These are phyloP conservation scores for Salvelinus fontinalis DNA, from an alignment of 2,113 vertebrate species.

Conservation along the genomic window DNA sequence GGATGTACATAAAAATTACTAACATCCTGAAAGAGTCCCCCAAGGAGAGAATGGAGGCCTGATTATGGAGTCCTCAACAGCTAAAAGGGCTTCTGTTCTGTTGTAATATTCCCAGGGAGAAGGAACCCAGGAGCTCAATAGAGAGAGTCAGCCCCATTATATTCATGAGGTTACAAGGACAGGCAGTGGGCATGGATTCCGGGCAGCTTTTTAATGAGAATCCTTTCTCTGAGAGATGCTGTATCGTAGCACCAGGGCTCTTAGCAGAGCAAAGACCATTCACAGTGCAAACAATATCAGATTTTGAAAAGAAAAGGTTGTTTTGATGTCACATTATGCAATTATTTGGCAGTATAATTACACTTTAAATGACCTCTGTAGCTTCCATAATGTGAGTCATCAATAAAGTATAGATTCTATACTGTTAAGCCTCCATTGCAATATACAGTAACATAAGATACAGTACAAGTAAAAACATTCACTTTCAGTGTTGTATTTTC, in stretches of 20 bases:
- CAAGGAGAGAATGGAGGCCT: slow-evolving; percentile 33
- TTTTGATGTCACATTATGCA: background rate
- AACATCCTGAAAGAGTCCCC: slow-evolving; percentile 37
- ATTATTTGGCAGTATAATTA: background rate
- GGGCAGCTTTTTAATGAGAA: slow-evolving; percentile 37
- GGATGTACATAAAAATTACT: slow-evolving; percentile 33
- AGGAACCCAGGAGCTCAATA: slow-evolving; percentile 39
- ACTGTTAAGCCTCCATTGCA: too few relatives aligned
- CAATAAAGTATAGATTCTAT: background rate
- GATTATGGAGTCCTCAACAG: slow-evolving; percentile 47
- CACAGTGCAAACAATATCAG: slow-evolving; percentile 16
- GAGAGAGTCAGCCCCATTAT: slow-evolving; percentile 31
- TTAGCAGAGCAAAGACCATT: slow-evolving; percentile 26
- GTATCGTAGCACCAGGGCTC: slow-evolving; percentile 30
- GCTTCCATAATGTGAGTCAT: background rate
- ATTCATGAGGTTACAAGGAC: slow-evolving; percentile 41
- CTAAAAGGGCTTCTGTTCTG: slow-evolving; percentile 41
- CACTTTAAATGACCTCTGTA: background rate
- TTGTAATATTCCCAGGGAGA: slow-evolving; percentile 49
- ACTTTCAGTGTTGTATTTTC: too few relatives aligned
- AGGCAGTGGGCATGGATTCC: slow-evolving; percentile 23
- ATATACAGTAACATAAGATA: too few relatives aligned
- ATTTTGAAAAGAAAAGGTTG: slow-evolving; percentile 6
- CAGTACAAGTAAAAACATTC: too few relatives aligned
- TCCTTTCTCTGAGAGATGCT: slow-evolving; percentile 26